A percentile compares a stretch with the other conserved stretches of the same genome.
phyloP scores from a whole-genome alignment of 2,888 invertebrate species.

The Griposia aprilina region DNA sequence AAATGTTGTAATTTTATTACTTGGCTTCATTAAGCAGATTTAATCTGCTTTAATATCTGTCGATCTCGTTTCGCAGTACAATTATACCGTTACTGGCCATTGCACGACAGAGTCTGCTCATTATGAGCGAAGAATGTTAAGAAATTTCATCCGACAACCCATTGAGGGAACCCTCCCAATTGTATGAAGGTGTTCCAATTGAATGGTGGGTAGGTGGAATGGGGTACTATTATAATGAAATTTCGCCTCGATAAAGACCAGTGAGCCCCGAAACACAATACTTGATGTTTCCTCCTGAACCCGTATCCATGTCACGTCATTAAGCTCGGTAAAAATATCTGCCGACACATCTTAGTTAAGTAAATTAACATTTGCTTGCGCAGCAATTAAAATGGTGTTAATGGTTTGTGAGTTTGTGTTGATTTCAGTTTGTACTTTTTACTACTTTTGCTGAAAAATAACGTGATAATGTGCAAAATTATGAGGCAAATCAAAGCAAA shows the following conservation, averaged over 20 bases:
- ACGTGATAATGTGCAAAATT: neutral
- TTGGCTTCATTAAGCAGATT: conserved; percentile 85
- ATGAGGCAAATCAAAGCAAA: too few relatives aligned
- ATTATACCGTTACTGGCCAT: conserved; percentile 89
- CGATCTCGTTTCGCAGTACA: conserved; percentile 87
- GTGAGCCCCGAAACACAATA: conserved; percentile 89
- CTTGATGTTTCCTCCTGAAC: conserved; percentile 88
- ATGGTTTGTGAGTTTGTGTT: conserved; percentile 39
- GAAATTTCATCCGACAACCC: conserved; percentile 90
- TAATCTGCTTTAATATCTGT: conserved; percentile 87
- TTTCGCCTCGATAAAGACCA: conserved; percentile 89
- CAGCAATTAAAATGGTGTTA: conserved; percentile 69
- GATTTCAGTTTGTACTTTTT: neutral
- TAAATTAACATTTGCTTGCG: conserved; percentile 81
- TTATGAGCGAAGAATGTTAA: conserved; percentile 89
- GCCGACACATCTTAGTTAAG: conserved; percentile 86
- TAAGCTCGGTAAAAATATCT: conserved; percentile 89
- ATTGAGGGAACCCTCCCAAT: conserved; percentile 89
- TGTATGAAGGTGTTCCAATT: conserved; percentile 90
- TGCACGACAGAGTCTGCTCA: conserved; percentile 88
- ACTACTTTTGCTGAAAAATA: neutral
- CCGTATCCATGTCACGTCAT: conserved; percentile 89
- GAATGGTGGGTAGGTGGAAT: conserved; percentile 86
- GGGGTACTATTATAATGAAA: conserved; percentile 90
- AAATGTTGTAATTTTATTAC: conserved; percentile 77